These are phyloP conservation scores for Coboldia fuscipes DNA, from an alignment of 1,140 invertebrate species.

Conservation along the genomic window DNA sequence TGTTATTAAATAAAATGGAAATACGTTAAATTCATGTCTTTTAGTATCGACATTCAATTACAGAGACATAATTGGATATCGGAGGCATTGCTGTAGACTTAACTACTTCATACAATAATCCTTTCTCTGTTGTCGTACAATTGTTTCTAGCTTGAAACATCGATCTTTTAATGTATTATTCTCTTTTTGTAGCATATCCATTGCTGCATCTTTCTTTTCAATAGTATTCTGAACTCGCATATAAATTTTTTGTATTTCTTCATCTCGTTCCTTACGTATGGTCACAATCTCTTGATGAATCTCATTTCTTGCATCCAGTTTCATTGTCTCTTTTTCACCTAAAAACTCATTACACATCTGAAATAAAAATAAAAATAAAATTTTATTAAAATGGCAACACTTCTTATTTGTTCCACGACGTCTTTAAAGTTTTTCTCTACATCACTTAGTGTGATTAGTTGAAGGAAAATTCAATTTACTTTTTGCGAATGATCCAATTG, in stretches of 20 bases:
- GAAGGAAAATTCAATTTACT: constrained; percentile 16
- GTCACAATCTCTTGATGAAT: constrained; percentile 24
- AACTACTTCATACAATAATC: constrained; percentile 34
- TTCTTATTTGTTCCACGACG: too few relatives aligned
- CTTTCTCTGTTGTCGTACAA: constrained; percentile 50
- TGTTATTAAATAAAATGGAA: too few relatives aligned
- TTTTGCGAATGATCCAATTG: constrained; percentile 29
- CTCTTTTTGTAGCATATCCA: constrained; percentile 44
- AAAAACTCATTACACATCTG: constrained; percentile 24
- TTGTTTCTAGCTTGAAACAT: constrained; percentile 47
- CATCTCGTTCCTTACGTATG: constrained; percentile 20
- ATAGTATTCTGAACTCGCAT: constrained; percentile 50
- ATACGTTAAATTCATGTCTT: too few relatives aligned
- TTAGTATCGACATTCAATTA: too few relatives aligned
- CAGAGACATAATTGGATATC: too few relatives aligned
- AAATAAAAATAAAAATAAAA: constrained; percentile 2
- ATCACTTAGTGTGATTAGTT: too few relatives aligned
- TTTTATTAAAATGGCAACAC: too few relatives aligned
- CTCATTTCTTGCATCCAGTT: constrained; percentile 26
- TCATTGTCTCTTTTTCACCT: constrained; percentile 24
- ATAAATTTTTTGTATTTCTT: constrained; percentile 25
- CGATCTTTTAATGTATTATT: constrained; percentile 39
- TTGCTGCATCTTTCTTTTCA: constrained; percentile 48
- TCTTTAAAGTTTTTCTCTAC: too few relatives aligned
- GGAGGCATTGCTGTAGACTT: too few relatives aligned